These are phyloP conservation scores for Eurytoma californica DNA, from an alignment of 2,888 invertebrate genomes.

Conservation along the genomic window DNA sequence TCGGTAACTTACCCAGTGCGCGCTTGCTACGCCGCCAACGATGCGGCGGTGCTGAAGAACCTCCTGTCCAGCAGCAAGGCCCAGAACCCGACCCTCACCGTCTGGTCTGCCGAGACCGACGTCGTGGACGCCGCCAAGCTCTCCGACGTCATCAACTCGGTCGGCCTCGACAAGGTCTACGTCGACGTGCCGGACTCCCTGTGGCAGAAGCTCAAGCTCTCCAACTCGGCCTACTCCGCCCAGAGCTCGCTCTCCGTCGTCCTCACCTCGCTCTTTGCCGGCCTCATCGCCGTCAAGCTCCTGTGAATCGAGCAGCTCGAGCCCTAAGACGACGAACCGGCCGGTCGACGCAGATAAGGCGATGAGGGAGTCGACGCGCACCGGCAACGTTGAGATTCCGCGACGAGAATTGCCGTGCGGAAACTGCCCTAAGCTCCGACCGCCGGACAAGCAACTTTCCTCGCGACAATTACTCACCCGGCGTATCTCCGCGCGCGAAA, in stretches of 20 bases:
- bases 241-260: constrained; percentile 35
- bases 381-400: background rate
- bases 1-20: constrained; percentile 88
- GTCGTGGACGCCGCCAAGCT: constrained; percentile 81
- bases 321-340: constrained; percentile 3
- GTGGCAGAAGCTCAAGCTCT: constrained; percentile 57
- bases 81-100: constrained; percentile 82
- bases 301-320: constrained; percentile 55
- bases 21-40: constrained; percentile 83
- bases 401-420: constrained; percentile 9
- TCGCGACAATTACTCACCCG: constrained; percentile 9
- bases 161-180: constrained; percentile 83
- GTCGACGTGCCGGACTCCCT: constrained; percentile 84
- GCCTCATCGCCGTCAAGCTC: constrained; percentile 52
- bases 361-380: background rate
- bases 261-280: constrained; percentile 51
- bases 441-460: background rate
- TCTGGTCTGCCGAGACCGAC: constrained; percentile 86
- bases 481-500: background rate
- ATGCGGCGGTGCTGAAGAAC: constrained; percentile 78
- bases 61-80: constrained; percentile 77
- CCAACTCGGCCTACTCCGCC: constrained; percentile 42
- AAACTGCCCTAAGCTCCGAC: too few species aligned
- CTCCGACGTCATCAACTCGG: constrained; percentile 80
- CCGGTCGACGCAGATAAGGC: background rate